phyloP scores from a whole-genome alignment of 1,140 invertebrate species.

The Octopus sinensis region DNA sequence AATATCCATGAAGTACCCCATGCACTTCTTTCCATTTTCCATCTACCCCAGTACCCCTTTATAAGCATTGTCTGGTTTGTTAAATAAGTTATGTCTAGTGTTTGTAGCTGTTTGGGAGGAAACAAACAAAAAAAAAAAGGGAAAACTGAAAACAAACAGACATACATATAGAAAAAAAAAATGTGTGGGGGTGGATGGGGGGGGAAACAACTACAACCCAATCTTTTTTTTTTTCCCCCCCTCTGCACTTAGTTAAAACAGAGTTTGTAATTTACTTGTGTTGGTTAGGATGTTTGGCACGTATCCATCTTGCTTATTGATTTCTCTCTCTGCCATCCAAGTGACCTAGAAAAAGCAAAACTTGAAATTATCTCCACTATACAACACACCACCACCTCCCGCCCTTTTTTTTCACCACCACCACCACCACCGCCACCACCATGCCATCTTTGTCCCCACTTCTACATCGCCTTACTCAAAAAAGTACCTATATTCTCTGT shows the following conservation, averaged over 20 bases:
- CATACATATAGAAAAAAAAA: too few relatives aligned
- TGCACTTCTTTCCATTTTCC: too few relatives aligned
- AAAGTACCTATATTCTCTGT: not conserved
- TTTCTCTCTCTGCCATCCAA: not conserved
- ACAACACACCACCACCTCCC: not conserved
- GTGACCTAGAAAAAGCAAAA: slow-evolving; percentile 1
- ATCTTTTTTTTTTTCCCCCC: not conserved
- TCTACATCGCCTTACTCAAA: not conserved
- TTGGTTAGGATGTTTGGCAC: not conserved
- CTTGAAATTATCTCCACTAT: not conserved
- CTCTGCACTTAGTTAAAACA: not conserved
- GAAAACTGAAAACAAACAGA: too few relatives aligned
- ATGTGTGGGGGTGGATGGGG: too few relatives aligned
- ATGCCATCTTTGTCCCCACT: not conserved
- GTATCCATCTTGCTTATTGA: not conserved
- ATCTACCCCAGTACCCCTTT: too few relatives aligned
- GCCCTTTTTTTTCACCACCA: too few relatives aligned
- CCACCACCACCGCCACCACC: not conserved
- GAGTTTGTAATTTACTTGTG: not conserved
- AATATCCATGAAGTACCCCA: too few relatives aligned
- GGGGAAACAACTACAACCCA: too few relatives aligned
- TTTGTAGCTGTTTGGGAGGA: too few relatives aligned
- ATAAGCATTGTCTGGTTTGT: too few relatives aligned
- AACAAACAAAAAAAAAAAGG: too few relatives aligned
- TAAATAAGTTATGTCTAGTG: too few relatives aligned